phyloP scores from a whole-genome alignment of 2,113 vertebrate genomes.

The Cygnus atratus region DNA sequence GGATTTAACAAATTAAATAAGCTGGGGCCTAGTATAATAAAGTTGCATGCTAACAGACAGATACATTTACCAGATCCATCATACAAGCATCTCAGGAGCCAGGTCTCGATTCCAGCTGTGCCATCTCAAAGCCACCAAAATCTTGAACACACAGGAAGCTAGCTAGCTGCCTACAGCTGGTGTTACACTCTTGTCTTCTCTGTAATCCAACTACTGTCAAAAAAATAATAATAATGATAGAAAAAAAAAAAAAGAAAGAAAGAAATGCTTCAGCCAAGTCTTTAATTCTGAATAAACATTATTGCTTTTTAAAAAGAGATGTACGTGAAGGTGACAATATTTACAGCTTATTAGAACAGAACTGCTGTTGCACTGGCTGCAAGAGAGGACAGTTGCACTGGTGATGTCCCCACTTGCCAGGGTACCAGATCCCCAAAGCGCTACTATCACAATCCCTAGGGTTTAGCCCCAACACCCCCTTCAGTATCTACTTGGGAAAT shows the following conservation, averaged over 20 bases:
- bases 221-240: neutral
- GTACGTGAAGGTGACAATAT: neutral
- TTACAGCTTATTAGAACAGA: neutral
- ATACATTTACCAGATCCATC: neutral
- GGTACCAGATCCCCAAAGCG: neutral
- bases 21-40: neutral
- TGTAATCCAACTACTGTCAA: neutral
- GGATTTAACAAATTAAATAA: conserved; percentile 46
- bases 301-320: neutral
- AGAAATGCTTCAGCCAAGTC: neutral
- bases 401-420: neutral
- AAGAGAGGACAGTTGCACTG: neutral
- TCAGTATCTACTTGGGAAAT: neutral
- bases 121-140: neutral
- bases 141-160: neutral
- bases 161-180: neutral
- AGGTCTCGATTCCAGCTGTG: neutral
- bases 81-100: neutral
- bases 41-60: neutral
- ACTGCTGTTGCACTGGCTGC: neutral
- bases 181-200: neutral
- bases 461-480: neutral
- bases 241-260: neutral
- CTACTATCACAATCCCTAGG: neutral
- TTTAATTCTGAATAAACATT: neutral